Evolutionary conservation across 2,888 invertebrate genomes (phyloP).

Genomic region (Cylloceria caligata): DNA sequence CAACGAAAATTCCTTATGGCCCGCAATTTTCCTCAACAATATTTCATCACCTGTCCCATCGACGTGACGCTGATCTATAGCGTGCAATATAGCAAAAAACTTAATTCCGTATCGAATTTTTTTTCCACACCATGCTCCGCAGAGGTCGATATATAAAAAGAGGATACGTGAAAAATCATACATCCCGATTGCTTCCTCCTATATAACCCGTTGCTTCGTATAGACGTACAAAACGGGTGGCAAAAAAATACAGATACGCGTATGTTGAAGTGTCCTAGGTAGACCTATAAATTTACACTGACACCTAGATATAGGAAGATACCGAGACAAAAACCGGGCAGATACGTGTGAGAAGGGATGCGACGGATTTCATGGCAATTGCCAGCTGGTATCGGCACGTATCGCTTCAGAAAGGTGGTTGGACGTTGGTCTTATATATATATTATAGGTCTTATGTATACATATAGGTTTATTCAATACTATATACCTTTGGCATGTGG

Average conservation of each 20-base stretch:
- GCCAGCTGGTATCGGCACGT: slow-evolving; percentile 65
- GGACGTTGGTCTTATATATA: slow-evolving; percentile 31
- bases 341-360: slow-evolving; percentile 15
- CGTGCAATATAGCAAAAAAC: background rate
- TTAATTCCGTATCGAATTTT: background rate
- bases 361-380: slow-evolving; percentile 42
- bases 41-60: slow-evolving; percentile 13
- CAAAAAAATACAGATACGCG: slow-evolving; percentile 18
- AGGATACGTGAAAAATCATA: slow-evolving; percentile 7
- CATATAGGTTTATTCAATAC: slow-evolving; percentile 10
- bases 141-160: slow-evolving; percentile 1
- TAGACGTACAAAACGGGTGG: background rate
- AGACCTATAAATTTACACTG: too few species aligned
- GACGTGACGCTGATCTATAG: background rate
- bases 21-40: slow-evolving; percentile 49
- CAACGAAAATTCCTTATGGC: slow-evolving; percentile 21
- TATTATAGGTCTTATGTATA: slow-evolving; percentile 3
- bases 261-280: too few species aligned
- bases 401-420: slow-evolving; percentile 55
- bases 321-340: slow-evolving; percentile 5
- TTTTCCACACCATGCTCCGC: background rate
- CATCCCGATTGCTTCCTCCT: too few species aligned
- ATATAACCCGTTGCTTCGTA: too few species aligned
- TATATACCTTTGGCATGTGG: slow-evolving; percentile 20
- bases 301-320: slow-evolving; percentile 4